phyloP scores from a whole-genome alignment of 2,113 vertebrate species.

The Stigmatopora nigra region DNA sequence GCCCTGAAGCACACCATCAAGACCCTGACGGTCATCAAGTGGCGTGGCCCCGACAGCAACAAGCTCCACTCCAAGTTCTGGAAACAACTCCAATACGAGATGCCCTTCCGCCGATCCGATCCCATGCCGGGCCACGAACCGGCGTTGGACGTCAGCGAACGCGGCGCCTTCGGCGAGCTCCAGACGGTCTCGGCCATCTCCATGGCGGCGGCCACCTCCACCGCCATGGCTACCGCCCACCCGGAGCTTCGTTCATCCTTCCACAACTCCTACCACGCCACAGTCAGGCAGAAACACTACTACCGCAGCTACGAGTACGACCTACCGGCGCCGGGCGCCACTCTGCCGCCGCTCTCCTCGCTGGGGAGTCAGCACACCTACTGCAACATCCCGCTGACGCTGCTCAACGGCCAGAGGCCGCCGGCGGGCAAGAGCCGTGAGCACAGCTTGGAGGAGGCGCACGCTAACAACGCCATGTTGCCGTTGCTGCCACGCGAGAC shows the following conservation, averaged over 20 bases:
- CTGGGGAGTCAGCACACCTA: constrained; percentile 99
- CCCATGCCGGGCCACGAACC: constrained; percentile 88
- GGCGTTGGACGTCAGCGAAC: constrained; percentile 94
- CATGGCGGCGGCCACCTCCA: constrained; percentile 95
- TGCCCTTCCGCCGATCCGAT: constrained; percentile 96
- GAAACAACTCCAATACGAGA: constrained; percentile 99
- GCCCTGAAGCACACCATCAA: constrained; percentile 97
- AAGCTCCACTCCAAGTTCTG: constrained; percentile 98
- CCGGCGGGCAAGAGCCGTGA: constrained; percentile 89
- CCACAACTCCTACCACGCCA: constrained; percentile 95
- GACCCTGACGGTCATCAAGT: constrained; percentile 95
- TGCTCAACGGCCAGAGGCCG: constrained; percentile 96
- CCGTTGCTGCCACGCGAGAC: constrained; percentile 95
- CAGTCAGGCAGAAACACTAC: constrained; percentile 99
- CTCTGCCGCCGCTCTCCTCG: constrained; percentile 86
- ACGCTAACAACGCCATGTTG: constrained; percentile 96
- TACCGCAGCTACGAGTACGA: constrained; percentile 97
- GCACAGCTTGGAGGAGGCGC: constrained; percentile 92
- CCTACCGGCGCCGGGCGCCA: constrained; percentile 81
- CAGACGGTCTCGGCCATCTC: constrained; percentile 97
- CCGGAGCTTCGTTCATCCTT: constrained; percentile 95
- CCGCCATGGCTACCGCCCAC: constrained; percentile 94
- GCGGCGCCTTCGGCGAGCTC: constrained; percentile 94
- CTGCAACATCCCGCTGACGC: constrained; percentile 99
- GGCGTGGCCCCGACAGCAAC: constrained; percentile 94